Evolutionary conservation across 2,888 invertebrate genomes (phyloP), one percentile per base, ranked within the genome.

Genomic region (Pegoplata infirma): DNA sequence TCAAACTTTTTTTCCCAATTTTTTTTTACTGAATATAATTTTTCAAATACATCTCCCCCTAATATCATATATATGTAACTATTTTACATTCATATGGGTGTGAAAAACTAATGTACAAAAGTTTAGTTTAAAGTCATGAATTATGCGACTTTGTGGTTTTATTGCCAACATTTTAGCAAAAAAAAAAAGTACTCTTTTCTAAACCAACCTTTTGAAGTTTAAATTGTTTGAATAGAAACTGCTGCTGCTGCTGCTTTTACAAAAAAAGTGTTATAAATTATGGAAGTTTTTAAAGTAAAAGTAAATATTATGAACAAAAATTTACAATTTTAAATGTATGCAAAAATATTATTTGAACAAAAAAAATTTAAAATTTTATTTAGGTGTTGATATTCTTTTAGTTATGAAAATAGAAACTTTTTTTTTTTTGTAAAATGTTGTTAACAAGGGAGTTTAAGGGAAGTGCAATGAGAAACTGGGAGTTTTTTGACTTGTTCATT

Each of bases 61-160:
- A n/a, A n/a, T 19, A 5, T 10, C 17, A 17, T 17, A 17, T 5
- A 17, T 16, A 17, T 19, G 17, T 19, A 16, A 17, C 5, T 61
- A 46, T 69, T 69, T 66, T 28, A 56, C 66, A 74, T 79, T 72
- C 63, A 68, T 63, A 56, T 68, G 75, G 53, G 75, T 75, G 75
- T 75, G 68, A 75, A 75, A 68, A 75, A 75, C 67, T 40, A 63
- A 56, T 68, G 77, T 68, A 49, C 69, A 71, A 74, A 79, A 79
- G 66, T 79, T 79, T 61, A 74, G 61, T 69, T 75, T 75, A 67
- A 79, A 75, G 74, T 63, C 79, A 75, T 79, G 71, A 79, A 71
- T 79, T 79, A 79, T 79, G 71, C 66, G 74, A 79, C 79, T 79
- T 79, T 79, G 79, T 75, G 79, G 79, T 79, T 79, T 71, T 79